A percentile compares a stretch with the other conserved stretches of the same genome.
Conservation (phyloP, 35 echinoderm and acorn worm species). For the Holothuria glaberrima region DNA sequence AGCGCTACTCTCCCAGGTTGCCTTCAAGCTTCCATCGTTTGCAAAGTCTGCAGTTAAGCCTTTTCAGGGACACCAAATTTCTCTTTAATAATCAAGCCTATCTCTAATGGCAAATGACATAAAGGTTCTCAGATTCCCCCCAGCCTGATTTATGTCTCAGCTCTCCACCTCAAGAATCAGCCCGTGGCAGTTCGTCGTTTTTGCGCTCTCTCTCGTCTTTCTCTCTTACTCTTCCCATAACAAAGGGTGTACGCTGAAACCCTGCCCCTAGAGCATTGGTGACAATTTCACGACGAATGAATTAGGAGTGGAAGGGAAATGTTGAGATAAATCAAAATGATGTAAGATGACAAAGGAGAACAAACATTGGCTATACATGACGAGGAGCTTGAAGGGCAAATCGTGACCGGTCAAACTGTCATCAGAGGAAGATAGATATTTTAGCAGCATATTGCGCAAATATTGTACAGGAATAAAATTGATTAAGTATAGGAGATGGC, state of each 20-base stretch:
- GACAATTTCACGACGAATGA: conserved; percentile 43
- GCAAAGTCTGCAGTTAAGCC: too few relatives aligned
- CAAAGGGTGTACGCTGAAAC: conserved; percentile 9
- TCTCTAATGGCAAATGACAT: conserved; percentile 26
- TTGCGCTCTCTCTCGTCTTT: background rate
- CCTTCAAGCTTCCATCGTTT: too few relatives aligned
- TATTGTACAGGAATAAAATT: too few relatives aligned
- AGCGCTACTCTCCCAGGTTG: too few relatives aligned
- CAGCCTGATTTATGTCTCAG: background rate
- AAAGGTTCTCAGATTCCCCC: conserved; percentile 20
- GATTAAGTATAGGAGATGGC: too few relatives aligned
- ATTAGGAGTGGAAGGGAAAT: conserved; percentile 41
- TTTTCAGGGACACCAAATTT: conserved; percentile 24
- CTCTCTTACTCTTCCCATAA: conserved; percentile 18
- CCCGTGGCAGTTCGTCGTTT: conserved; percentile 4
- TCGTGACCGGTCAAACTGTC: background rate
- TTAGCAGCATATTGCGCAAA: background rate
- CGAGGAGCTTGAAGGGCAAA: background rate
- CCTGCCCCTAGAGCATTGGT: conserved; percentile 7
- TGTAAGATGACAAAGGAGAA: conserved; percentile 43
- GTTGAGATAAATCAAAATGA: conserved; percentile 44
- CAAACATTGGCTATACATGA: conserved; percentile 1
- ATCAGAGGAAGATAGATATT: background rate
- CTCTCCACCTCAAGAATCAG: conserved; percentile 23
- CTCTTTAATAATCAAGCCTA: conserved; percentile 45